phyloP scores from a whole-genome alignment of 1,140 invertebrate genomes.

The Dysdera silvatica region DNA sequence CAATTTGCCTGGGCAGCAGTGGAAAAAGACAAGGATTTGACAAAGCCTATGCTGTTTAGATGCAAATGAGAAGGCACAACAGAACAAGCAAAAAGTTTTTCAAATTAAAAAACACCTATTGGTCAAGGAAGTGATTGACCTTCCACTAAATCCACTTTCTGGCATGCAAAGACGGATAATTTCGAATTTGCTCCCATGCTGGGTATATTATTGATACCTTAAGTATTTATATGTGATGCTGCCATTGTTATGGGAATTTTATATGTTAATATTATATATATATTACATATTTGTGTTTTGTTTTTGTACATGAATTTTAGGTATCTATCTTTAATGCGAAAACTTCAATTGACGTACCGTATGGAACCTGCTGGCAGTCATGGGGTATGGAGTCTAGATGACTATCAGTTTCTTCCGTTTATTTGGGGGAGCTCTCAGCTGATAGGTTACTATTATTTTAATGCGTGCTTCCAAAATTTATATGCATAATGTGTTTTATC shows the following conservation, averaged over 20 bases:
- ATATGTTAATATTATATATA: constrained; percentile 16
- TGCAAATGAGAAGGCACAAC: too few species aligned
- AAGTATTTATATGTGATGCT: constrained; percentile 34
- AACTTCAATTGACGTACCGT: constrained; percentile 80
- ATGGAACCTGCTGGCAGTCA: constrained; percentile 99
- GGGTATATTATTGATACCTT: constrained; percentile 27
- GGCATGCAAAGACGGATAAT: too few species aligned
- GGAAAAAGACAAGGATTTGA: too few species aligned
- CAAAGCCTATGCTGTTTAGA: too few species aligned
- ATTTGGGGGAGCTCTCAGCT: constrained; percentile 98
- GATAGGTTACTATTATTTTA: constrained; percentile 54
- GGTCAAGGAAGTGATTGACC: too few species aligned
- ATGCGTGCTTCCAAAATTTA: background rate
- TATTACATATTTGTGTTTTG: constrained; percentile 34
- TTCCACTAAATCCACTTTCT: too few species aligned
- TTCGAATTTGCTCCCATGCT: too few species aligned
- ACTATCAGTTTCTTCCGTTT: constrained; percentile 98
- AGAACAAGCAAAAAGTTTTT: too few species aligned
- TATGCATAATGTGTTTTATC: background rate
- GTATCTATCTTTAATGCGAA: constrained; percentile 76
- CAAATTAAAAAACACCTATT: too few species aligned
- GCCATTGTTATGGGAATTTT: background rate
- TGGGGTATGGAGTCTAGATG: constrained; percentile 90
- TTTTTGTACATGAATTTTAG: constrained; percentile 48
- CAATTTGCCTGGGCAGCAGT: too few species aligned